These are phyloP conservation scores for Anoplius nigerrimus DNA, from an alignment of 2,888 invertebrate species.

Conservation along the genomic window DNA sequence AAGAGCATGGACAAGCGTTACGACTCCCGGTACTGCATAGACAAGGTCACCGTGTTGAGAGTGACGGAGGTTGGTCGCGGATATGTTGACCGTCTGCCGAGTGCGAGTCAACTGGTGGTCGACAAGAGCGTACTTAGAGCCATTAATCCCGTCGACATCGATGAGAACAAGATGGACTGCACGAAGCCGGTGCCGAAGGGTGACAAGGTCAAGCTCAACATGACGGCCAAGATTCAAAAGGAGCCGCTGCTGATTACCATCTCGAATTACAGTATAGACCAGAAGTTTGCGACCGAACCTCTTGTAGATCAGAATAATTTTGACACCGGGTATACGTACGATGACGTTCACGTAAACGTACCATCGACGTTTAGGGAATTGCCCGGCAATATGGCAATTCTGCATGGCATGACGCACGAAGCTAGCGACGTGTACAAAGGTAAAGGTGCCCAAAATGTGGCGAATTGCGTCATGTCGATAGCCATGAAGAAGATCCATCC, in stretches of 20 bases:
- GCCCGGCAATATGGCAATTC: constrained; percentile 49
- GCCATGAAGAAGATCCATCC: constrained; percentile 62
- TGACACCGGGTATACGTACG: constrained; percentile 64
- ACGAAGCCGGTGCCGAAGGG: constrained; percentile 49
- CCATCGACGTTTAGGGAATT: constrained; percentile 63
- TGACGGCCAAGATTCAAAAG: constrained; percentile 39
- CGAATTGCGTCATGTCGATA: constrained; percentile 64
- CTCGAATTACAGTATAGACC: constrained; percentile 64
- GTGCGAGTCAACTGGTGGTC: constrained; percentile 20
- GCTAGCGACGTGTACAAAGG: constrained; percentile 61
- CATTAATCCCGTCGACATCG: constrained; percentile 53
- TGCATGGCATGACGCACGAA: constrained; percentile 68
- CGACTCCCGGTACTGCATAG: constrained; percentile 65
- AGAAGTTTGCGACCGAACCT: constrained; percentile 57
- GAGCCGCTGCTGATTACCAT: constrained; percentile 61
- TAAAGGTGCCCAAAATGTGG: constrained; percentile 64
- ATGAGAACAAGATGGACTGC: constrained; percentile 55
- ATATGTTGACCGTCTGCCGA: constrained; percentile 29
- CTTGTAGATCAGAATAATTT: constrained; percentile 55
- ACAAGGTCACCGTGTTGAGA: constrained; percentile 55
- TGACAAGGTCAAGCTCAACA: constrained; percentile 13
- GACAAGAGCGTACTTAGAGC: constrained; percentile 53
- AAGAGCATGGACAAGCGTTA: constrained; percentile 54
- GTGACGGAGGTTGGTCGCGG: constrained; percentile 55
- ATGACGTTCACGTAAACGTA: constrained; percentile 63